Percentiles rank a stretch among this genome's conserved stretches.
Evolutionary conservation across 2,113 vertebrate genomes (phyloP).

Genomic region (Plectropomus leopardus): DNA sequence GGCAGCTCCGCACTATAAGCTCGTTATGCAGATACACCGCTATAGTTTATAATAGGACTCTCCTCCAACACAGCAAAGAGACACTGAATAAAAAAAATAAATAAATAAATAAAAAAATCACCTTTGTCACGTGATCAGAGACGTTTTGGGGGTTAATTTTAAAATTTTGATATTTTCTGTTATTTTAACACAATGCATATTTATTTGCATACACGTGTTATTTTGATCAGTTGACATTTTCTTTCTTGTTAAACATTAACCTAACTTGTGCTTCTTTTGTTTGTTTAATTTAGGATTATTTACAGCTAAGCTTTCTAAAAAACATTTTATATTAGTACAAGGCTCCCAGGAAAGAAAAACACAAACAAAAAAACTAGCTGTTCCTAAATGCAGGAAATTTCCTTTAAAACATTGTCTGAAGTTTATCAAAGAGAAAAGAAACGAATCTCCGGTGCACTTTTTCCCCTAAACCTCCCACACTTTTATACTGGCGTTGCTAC

Average conservation of each 20-base stretch:
- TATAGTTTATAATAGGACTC: conserved; percentile 18
- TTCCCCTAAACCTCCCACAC: conserved; percentile 76
- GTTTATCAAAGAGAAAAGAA: conserved; percentile 58
- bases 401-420: conserved; percentile 37
- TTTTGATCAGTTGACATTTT: not conserved
- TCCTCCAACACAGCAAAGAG: not conserved
- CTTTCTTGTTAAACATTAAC: not conserved
- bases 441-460: conserved; percentile 65
- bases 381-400: conserved; percentile 32
- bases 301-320: not conserved
- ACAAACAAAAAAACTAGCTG: not conserved
- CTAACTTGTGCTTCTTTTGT: not conserved
- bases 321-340: not conserved
- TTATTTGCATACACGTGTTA: not conserved
- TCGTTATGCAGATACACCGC: conserved; percentile 65
- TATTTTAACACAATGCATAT: not conserved
- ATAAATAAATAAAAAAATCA: not conserved
- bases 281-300: not conserved
- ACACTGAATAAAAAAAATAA: too few species aligned
- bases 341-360: not conserved
- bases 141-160: not conserved
- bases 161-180: not conserved
- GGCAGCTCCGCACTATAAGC: conserved; percentile 63
- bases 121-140: conserved; percentile 1
- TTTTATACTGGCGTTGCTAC: conserved; percentile 72